These are phyloP conservation scores for Melanerpes formicivorus DNA, from an alignment of 2,113 vertebrate genomes.

Conservation along the genomic window DNA sequence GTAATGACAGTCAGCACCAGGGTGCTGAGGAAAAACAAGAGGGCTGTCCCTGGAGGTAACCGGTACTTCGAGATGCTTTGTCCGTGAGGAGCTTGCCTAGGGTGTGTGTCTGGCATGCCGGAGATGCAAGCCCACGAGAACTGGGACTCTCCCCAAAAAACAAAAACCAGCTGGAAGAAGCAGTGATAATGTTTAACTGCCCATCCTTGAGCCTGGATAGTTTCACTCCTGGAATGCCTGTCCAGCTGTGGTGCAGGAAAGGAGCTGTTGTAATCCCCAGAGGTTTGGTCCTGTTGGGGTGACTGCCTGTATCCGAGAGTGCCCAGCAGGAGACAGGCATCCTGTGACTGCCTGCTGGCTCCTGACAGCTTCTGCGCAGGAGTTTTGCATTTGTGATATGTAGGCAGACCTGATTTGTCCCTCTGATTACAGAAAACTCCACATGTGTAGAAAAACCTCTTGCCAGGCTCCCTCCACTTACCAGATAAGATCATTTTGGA, in stretches of 20 bases:
- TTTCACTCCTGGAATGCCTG: conserved; percentile 7
- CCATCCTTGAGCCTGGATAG: conserved; percentile 7
- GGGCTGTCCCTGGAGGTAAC: background rate
- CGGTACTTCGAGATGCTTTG: conserved; percentile 54
- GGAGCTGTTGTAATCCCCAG: background rate
- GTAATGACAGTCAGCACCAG: conserved; percentile 15
- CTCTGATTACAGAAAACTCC: background rate
- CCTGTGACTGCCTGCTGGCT: background rate
- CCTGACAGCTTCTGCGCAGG: background rate
- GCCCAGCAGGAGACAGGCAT: background rate
- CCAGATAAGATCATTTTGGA: background rate
- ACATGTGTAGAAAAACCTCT: background rate
- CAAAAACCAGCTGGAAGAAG: background rate
- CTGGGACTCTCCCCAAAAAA: background rate
- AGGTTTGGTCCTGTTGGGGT: background rate
- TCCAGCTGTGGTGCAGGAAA: background rate
- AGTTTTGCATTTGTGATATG: background rate
- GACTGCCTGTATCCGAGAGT: background rate
- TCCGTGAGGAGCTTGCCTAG: background rate
- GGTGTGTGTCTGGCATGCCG: background rate
- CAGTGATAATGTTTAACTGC: background rate
- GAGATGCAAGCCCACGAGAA: background rate
- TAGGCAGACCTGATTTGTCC: background rate
- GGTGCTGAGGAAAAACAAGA: conserved; percentile 10
- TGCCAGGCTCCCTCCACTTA: background rate